These are phyloP conservation scores for Augochlorella aurata DNA, from an alignment of 2,888 invertebrate species.

Conservation along the genomic window DNA sequence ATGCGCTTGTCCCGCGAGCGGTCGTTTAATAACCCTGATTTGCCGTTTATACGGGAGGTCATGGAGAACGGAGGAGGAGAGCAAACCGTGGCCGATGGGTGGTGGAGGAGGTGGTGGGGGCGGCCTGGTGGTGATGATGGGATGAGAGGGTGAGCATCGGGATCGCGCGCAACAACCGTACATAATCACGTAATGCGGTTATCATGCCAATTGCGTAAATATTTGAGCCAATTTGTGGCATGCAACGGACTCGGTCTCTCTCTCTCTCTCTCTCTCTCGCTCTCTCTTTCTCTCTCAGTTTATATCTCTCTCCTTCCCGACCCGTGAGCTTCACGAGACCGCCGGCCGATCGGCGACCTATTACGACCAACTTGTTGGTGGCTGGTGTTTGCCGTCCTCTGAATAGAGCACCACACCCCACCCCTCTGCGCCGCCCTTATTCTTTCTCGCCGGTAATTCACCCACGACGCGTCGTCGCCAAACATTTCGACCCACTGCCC, in stretches of 20 bases:
- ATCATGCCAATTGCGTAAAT: slow-evolving; percentile 81
- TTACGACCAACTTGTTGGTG: slow-evolving; percentile 70
- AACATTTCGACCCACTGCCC: slow-evolving; percentile 54
- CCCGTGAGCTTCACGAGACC: slow-evolving; percentile 58
- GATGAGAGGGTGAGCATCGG: slow-evolving; percentile 72
- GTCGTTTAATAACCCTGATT: slow-evolving; percentile 76
- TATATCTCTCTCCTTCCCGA: slow-evolving; percentile 42
- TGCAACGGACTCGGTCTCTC: slow-evolving; percentile 69
- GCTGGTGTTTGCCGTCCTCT: slow-evolving; percentile 56
- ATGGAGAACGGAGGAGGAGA: slow-evolving; percentile 45
- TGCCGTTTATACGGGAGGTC: slow-evolving; percentile 71
- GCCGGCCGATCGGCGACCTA: slow-evolving; percentile 69
- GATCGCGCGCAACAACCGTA: slow-evolving; percentile 78
- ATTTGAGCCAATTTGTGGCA: slow-evolving; percentile 80
- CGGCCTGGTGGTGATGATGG: slow-evolving; percentile 64
- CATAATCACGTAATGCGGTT: slow-evolving; percentile 81
- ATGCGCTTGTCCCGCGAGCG: slow-evolving; percentile 64
- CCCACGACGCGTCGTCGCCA: slow-evolving; percentile 26
- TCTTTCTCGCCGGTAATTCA: slow-evolving; percentile 43
- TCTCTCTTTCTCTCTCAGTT: slow-evolving; percentile 49
- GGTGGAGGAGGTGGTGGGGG: slow-evolving; percentile 24
- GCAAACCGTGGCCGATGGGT: neutral
- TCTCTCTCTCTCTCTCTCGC: slow-evolving; percentile 40
- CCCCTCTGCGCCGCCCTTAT: slow-evolving; percentile 40
- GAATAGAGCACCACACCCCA: slow-evolving; percentile 26